Evolutionary conservation across 2,113 vertebrate genomes (phyloP).

Genomic region (Myotis davidii): DNA sequence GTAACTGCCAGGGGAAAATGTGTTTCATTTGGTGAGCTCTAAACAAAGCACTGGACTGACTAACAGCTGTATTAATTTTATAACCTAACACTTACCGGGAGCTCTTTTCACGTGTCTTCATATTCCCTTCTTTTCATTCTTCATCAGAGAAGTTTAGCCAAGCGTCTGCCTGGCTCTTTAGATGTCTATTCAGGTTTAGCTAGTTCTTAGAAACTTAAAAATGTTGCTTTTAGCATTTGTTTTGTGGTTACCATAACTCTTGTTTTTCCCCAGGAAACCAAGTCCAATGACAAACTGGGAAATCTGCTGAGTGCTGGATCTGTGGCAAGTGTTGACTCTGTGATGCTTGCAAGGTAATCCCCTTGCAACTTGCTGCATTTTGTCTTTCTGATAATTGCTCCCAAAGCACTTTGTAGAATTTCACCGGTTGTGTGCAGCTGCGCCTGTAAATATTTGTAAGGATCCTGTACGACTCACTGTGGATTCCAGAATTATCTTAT

Average conservation of each 20-base stretch:
- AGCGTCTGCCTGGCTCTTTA: not conserved
- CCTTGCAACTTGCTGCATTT: slow-evolving; percentile 36
- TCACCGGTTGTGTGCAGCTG: slow-evolving; percentile 43
- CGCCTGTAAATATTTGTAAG: not conserved
- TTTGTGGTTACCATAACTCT: slow-evolving; percentile 56
- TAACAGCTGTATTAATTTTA: slow-evolving; percentile 14
- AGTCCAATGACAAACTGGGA: slow-evolving; percentile 35
- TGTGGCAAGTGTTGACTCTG: not conserved
- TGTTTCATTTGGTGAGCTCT: not conserved
- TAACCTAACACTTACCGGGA: not conserved
- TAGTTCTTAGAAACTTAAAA: slow-evolving; percentile 47
- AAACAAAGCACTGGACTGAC: not conserved
- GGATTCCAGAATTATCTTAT: slow-evolving; percentile 73
- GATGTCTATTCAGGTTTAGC: slow-evolving; percentile 24
- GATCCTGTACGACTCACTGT: not conserved
- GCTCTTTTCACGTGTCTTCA: not conserved
- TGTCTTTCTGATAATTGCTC: slow-evolving; percentile 41
- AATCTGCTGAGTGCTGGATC: not conserved
- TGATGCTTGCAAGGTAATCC: slow-evolving; percentile 10
- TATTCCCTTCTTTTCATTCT: not conserved
- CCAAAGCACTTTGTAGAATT: slow-evolving; percentile 8
- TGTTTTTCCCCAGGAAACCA: slow-evolving; percentile 28
- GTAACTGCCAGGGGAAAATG: slow-evolving; percentile 18
- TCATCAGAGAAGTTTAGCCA: not conserved
- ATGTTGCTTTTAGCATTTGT: slow-evolving; percentile 48